These are phyloP conservation scores for Campylomormyrus tamandua DNA, from an alignment of 2,113 vertebrate genomes.

Conservation along the genomic window DNA sequence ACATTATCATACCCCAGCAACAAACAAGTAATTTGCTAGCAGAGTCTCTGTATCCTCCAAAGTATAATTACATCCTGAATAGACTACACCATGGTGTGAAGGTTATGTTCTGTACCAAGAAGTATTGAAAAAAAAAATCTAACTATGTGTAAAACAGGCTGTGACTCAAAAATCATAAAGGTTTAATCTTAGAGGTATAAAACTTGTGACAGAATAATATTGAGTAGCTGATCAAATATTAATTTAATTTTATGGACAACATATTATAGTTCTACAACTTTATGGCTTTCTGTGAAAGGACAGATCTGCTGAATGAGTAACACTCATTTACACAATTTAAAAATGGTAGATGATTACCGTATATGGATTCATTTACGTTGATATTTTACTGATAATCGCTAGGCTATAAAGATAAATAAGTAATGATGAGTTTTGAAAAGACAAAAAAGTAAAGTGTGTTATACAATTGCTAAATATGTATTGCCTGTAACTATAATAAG, in stretches of 20 bases:
- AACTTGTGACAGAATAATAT: neutral
- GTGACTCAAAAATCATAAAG: neutral
- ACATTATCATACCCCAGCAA: conserved; percentile 11
- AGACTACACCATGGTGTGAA: neutral
- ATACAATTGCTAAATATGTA: neutral
- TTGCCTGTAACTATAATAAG: neutral
- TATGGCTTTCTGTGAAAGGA: neutral
- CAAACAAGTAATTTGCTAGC: neutral
- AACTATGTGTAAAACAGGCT: neutral
- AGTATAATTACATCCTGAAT: neutral
- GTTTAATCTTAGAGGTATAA: neutral
- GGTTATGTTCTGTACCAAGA: neutral
- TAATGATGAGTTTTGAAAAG: neutral
- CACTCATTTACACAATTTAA: neutral
- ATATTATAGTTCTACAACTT: neutral
- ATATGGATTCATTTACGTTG: neutral
- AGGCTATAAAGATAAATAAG: neutral
- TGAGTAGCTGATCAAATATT: neutral
- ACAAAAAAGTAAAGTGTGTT: neutral
- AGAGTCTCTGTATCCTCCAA: neutral
- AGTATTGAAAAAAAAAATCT: neutral
- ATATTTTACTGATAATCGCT: neutral
- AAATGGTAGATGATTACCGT: neutral
- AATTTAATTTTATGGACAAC: neutral
- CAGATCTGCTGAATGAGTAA: neutral